Percentiles rank a stretch among this genome's conserved stretches.
Evolutionary conservation across 2,113 vertebrate species (phyloP).

Genomic region (Lepisosteus oculatus): DNA sequence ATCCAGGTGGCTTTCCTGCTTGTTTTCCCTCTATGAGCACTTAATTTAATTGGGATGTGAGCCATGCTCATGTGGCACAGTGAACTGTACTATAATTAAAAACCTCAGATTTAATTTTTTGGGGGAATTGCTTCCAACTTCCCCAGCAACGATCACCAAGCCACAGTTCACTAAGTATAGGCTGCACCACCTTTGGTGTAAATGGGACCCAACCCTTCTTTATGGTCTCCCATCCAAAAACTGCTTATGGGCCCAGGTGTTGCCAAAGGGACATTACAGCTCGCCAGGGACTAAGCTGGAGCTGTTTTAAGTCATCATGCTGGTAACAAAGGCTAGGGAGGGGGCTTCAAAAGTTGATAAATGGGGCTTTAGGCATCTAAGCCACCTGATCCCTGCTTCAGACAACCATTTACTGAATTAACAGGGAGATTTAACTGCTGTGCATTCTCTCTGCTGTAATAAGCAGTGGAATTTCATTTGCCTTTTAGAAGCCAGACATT

Average conservation of each 20-base stretch:
- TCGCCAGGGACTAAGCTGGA: slow-evolving; percentile 41
- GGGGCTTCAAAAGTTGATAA: slow-evolving; percentile 30
- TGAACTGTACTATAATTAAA: slow-evolving; percentile 2
- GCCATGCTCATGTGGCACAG: slow-evolving; percentile 6
- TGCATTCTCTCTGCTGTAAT: too few species aligned
- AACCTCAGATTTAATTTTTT: slow-evolving; percentile 3
- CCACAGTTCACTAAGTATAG: too few species aligned
- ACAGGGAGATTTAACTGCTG: neutral
- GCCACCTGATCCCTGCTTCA: slow-evolving; percentile 51
- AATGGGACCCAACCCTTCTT: too few species aligned
- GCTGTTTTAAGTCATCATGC: slow-evolving; percentile 25
- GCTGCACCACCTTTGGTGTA: neutral
- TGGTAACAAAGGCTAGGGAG: slow-evolving; percentile 28
- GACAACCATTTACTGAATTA: slow-evolving; percentile 18
- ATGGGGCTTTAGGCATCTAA: slow-evolving; percentile 26
- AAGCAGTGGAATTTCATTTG: too few species aligned
- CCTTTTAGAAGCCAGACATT: too few species aligned
- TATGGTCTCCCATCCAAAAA: slow-evolving; percentile 14
- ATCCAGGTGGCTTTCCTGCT: neutral
- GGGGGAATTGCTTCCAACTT: neutral
- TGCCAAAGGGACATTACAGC: slow-evolving; percentile 8
- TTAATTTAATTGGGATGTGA: neutral
- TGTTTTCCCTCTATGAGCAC: slow-evolving; percentile 5
- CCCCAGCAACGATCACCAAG: neutral
- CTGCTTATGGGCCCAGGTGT: slow-evolving; percentile 47